Evolutionary conservation across 2,797 vertebrate species (phyloP), one percentile per base, ranked within the genome.

Genomic region (Lacerta viridis): DNA sequence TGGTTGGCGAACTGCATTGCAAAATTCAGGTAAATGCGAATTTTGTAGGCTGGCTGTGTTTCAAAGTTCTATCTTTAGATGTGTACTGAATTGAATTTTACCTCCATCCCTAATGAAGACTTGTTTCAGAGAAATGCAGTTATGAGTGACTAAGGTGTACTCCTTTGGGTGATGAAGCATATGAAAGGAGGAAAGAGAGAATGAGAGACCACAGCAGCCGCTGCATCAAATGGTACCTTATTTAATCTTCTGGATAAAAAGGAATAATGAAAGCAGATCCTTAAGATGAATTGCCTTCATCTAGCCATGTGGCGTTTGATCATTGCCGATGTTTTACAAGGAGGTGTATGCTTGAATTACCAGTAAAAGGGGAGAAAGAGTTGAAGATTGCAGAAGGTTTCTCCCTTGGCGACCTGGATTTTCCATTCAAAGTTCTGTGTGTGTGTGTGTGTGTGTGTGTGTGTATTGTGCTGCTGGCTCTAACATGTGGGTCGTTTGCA

Each of bases 181-280:
- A 25, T 68, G 36, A 61, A 18, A 88, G 92, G 84, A 85, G 84
- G 89, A 89, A 64, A 76, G 89, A 55, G 89, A 88, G 90, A 86
- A 84, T 27, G 90, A 90, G 88, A 80, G 43, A 33, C 4, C 25
- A 86, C 68, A 76, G 86, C 71, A 72, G 88, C 90, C 85, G 50
- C 72, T 89, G 72, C 75, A 92, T 92, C 88, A 93, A 96, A 93
- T 93, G 83, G 90, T 90, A 92, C 92, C 91, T 90, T 93, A 92
- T 95, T 94, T 95, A 94, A 95, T 95, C 94, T 94, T 55, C 88
- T 50, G 89, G 95, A 95, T 96, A 92, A 95, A 95, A 96, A 96
- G 92, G 95, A 96, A 95, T 95, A 90, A 1, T 2, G 92, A 94
- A 95, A 87, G 90, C 50, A 41, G 87, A 84, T 68, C 93, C 88